These are phyloP conservation scores for Epizoanthus illoricatus DNA, from an alignment of 92 coral and sea anemone genomes.

Conservation along the genomic window DNA sequence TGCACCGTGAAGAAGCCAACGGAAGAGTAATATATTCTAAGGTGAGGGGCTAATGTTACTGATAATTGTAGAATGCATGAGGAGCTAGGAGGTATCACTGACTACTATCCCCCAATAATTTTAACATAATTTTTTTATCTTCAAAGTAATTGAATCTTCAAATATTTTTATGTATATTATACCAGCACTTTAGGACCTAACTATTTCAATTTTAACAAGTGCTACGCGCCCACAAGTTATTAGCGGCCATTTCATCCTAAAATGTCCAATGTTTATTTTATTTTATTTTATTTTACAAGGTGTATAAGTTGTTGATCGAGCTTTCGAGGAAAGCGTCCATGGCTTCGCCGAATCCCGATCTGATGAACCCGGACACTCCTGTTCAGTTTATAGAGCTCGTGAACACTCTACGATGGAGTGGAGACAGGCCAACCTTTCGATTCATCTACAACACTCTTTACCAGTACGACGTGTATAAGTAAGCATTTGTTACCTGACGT, in stretches of 20 bases:
- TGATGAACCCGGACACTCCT: conserved; percentile 4
- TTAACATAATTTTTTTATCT: too few species aligned
- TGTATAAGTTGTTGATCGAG: background rate
- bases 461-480: background rate
- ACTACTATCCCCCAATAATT: too few species aligned
- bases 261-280: background rate
- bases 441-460: conserved; percentile 9
- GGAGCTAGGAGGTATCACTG: too few species aligned
- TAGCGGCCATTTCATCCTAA: background rate
- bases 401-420: conserved; percentile 26
- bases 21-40: background rate
- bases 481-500: background rate
- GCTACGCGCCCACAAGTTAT: too few species aligned
- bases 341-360: conserved; percentile 19
- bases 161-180: too few species aligned
- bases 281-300: conserved; percentile 16
- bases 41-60: background rate
- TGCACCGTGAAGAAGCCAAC: background rate
- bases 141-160: too few species aligned
- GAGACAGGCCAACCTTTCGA: background rate
- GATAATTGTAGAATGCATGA: too few species aligned
- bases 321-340: background rate
- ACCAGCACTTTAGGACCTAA: too few species aligned
- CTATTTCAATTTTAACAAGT: too few species aligned
- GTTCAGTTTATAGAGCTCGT: conserved; percentile 32